Evolutionary conservation across 1,140 invertebrate species (phyloP).

Genomic region (Drosophila nannoptera): DNA sequence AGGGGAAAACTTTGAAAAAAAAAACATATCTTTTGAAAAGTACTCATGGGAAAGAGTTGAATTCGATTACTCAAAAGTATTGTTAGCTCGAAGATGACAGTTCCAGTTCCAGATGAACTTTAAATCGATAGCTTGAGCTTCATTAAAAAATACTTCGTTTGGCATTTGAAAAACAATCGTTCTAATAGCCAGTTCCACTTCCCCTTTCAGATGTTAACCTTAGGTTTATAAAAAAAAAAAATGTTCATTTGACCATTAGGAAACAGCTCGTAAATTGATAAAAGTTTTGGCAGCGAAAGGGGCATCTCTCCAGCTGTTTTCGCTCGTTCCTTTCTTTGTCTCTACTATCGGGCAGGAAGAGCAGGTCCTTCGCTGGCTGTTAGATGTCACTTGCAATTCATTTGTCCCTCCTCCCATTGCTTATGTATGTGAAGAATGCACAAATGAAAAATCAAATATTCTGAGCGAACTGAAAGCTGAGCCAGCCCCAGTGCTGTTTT

Average conservation of each 20-base stretch:
- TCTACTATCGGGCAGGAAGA: slow-evolving; percentile 26
- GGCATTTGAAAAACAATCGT: too few relatives aligned
- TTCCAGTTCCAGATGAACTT: too few relatives aligned
- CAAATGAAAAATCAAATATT: slow-evolving; percentile 63
- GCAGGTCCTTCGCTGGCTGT: slow-evolving; percentile 11
- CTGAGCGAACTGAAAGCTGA: slow-evolving; percentile 32
- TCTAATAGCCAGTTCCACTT: slow-evolving; percentile 4
- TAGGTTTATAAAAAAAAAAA: too few relatives aligned
- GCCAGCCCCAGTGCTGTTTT: background rate
- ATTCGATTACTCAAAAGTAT: too few relatives aligned
- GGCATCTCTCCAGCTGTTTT: slow-evolving; percentile 15
- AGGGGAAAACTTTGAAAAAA: too few relatives aligned
- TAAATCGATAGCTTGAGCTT: too few relatives aligned
- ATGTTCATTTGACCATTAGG: slow-evolving; percentile 13
- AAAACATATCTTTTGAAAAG: too few relatives aligned
- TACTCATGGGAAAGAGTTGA: too few relatives aligned
- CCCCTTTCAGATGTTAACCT: background rate
- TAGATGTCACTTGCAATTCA: slow-evolving; percentile 56
- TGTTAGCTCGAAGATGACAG: too few relatives aligned
- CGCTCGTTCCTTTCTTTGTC: slow-evolving; percentile 31
- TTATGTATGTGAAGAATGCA: slow-evolving; percentile 52
- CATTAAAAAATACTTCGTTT: too few relatives aligned
- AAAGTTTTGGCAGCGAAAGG: slow-evolving; percentile 29
- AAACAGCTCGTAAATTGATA: slow-evolving; percentile 58
- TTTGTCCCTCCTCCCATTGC: slow-evolving; percentile 10